Evolutionary conservation across 1,140 invertebrate genomes (phyloP).

Genomic region (Helicoverpa armigera): DNA sequence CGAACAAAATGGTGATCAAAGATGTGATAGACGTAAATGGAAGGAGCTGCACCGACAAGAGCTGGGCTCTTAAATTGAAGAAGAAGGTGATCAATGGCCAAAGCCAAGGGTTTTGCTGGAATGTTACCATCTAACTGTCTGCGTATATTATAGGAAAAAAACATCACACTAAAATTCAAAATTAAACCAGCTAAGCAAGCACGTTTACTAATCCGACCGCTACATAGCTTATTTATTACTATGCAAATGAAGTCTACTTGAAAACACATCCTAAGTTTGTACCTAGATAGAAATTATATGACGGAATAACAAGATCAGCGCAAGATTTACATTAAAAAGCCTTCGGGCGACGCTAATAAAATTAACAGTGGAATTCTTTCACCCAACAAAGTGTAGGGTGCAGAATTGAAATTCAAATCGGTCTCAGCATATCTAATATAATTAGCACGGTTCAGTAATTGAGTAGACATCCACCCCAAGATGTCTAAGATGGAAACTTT

Average conservation of each 20-base stretch:
- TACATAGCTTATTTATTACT: constrained; percentile 3
- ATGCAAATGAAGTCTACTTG: constrained; percentile 6
- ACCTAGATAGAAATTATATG: neutral
- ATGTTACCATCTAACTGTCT: too few species aligned
- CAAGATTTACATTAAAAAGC: constrained; percentile 82
- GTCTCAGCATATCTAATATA: constrained; percentile 81
- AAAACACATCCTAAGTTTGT: neutral
- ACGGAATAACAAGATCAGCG: constrained; percentile 63
- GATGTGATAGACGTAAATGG: too few species aligned
- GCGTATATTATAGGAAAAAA: too few species aligned
- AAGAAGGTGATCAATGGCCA: too few species aligned
- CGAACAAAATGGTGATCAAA: too few species aligned
- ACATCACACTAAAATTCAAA: neutral
- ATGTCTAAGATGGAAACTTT: constrained; percentile 61
- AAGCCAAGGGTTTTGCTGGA: too few species aligned
- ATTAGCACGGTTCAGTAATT: constrained; percentile 82
- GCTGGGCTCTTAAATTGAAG: too few species aligned
- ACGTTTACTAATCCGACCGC: neutral
- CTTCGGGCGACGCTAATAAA: constrained; percentile 78
- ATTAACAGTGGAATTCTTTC: constrained; percentile 79
- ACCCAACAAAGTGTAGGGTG: constrained; percentile 69
- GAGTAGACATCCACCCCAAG: constrained; percentile 79
- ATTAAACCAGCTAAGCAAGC: neutral
- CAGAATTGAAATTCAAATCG: constrained; percentile 84
- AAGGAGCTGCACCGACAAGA: too few species aligned